Evolutionary conservation across 2,113 vertebrate genomes (phyloP).

Genomic region (Psettodes erumei): DNA sequence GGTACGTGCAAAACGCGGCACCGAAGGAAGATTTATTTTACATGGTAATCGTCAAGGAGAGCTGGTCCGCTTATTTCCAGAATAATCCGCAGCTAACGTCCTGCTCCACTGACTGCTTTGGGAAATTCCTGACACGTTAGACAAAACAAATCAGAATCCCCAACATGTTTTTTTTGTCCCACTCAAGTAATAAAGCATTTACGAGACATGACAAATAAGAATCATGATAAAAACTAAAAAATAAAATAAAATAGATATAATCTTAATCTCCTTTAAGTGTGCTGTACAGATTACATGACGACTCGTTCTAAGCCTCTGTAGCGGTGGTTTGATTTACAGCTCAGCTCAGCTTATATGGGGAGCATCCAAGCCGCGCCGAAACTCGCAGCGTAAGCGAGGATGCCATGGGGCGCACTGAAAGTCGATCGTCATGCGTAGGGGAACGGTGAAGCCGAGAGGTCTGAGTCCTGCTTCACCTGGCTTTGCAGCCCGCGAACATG

Average conservation of each 20-base stretch:
- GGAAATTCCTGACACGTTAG: constrained; percentile 6
- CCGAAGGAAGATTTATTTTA: constrained; percentile 9
- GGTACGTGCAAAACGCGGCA: not conserved
- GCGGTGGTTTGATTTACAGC: constrained; percentile 43
- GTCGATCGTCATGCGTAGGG: constrained; percentile 16
- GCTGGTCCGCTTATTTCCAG: not conserved
- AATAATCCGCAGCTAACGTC: not conserved
- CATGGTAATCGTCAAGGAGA: constrained; percentile 17
- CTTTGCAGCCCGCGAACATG: no score
- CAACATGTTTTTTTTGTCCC: not conserved
- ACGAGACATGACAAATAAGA: no score
- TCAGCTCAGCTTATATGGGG: constrained; percentile 27
- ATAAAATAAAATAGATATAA: constrained; percentile 36
- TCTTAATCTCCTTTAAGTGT: constrained; percentile 33
- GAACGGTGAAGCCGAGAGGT: not conserved
- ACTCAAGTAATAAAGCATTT: not conserved
- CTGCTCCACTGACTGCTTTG: not conserved
- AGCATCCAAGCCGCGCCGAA: not conserved
- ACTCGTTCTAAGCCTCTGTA: constrained; percentile 19
- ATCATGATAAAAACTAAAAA: no score
- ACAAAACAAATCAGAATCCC: constrained; percentile 12
- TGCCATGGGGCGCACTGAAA: not conserved
- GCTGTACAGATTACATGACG: not conserved
- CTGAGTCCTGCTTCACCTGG: not conserved
- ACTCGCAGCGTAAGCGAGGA: not conserved